Evolutionary conservation across 2,797 vertebrate species (phyloP).

Genomic region (Sebastolobus altivelis): DNA sequence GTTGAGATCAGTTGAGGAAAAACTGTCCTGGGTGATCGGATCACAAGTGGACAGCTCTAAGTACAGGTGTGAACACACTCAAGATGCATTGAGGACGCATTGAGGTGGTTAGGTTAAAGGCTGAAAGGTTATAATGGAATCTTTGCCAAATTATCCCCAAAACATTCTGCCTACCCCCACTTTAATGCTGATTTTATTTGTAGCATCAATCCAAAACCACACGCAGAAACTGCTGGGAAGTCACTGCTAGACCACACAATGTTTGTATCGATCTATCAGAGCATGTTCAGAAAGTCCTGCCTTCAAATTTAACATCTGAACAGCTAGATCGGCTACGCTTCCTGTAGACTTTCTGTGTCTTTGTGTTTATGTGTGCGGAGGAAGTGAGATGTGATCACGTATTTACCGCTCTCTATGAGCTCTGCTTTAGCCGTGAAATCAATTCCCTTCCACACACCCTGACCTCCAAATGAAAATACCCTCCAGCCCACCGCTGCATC

Average conservation of each 20-base stretch:
- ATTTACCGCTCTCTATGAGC: conserved; percentile 31
- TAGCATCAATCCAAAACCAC: conserved; percentile 1
- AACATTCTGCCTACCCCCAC: no score
- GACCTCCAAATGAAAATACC: conserved; percentile 65
- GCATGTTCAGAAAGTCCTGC: conserved; percentile 24
- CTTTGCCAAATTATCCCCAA: no score
- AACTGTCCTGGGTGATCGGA: no score
- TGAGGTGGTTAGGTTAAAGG: no score
- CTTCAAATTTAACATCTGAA: conserved; percentile 27
- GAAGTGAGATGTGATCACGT: conserved; percentile 18
- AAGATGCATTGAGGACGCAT: no score
- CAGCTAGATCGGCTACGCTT: conserved; percentile 15
- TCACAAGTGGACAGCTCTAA: no score
- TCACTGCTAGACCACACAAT: not conserved
- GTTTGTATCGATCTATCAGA: conserved; percentile 36
- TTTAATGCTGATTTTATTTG: not conserved
- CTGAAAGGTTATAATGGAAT: not conserved
- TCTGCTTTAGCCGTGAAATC: conserved; percentile 64
- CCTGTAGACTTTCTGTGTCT: not conserved
- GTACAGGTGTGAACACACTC: no score
- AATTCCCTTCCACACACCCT: conserved; percentile 47
- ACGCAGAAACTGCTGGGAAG: conserved; percentile 8
- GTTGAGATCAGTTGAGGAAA: no score
- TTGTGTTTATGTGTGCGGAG: conserved; percentile 19
- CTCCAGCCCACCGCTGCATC: conserved; percentile 20